A percentile compares a stretch with the other conserved stretches of the same genome.
phyloP scores from a whole-genome alignment of 2,113 vertebrate genomes.

The Otis tarda region DNA sequence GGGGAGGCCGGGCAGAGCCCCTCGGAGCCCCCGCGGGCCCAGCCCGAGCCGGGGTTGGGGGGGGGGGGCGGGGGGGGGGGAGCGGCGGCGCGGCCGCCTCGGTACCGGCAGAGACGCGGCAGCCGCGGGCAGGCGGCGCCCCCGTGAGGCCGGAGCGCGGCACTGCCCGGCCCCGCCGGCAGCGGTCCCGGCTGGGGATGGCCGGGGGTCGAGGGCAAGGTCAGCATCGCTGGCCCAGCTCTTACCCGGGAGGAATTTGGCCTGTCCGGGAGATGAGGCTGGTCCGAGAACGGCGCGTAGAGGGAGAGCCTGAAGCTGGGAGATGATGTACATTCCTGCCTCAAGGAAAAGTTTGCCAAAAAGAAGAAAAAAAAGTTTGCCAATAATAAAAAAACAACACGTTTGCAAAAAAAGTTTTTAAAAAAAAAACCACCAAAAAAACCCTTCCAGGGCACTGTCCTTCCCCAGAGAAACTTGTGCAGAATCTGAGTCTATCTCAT shows the following conservation, averaged over 20 bases:
- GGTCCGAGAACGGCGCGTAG: neutral
- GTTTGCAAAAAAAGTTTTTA: no score
- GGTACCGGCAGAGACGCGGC: no score
- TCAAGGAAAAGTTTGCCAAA: no score
- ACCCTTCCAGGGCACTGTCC: neutral
- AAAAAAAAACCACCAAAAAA: no score
- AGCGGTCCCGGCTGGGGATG: no score
- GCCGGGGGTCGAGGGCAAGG: no score
- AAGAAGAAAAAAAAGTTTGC: no score
- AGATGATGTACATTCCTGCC: no score
- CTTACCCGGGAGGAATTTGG: no score
- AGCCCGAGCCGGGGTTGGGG: neutral
- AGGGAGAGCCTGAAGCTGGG: fast-evolving
- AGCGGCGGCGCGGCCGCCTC: neutral
- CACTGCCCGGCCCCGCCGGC: neutral
- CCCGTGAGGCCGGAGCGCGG: constrained; percentile 68
- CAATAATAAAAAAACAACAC: no score
- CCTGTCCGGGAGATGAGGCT: fast-evolving
- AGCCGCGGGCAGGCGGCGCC: constrained; percentile 70
- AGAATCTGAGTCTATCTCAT: neutral
- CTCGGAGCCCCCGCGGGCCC: neutral
- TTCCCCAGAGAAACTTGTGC: neutral
- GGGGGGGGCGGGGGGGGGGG: neutral
- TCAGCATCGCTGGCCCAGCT: no score
- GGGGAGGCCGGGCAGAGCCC: no score